Evolutionary conservation across 2,113 vertebrate genomes (phyloP).

Genomic region (Eudyptes chrysolophus): DNA sequence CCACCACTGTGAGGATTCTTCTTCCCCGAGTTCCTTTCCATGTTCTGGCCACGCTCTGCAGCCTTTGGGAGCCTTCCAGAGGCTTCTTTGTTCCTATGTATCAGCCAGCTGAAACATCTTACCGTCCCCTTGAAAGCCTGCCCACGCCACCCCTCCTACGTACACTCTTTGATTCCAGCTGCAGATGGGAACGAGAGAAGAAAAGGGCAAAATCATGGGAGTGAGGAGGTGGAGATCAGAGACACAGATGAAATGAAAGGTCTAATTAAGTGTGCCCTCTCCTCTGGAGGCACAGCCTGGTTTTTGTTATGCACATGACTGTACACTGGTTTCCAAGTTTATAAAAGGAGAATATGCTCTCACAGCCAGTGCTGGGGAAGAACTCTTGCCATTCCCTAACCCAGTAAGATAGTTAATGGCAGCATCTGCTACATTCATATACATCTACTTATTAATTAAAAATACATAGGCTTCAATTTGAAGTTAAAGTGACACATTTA

Average conservation of each 20-base stretch:
- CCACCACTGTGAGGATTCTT: not conserved
- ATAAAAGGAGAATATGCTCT: not conserved
- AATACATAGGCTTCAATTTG: conserved; percentile 13
- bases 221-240: conserved; percentile 46
- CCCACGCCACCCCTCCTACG: not conserved
- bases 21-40: not conserved
- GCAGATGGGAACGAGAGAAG: not conserved
- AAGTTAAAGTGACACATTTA: conserved; percentile 31
- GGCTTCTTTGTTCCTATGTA: not conserved
- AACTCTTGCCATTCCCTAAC: not conserved
- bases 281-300: not conserved
- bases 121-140: not conserved
- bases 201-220: not conserved
- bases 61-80: not conserved
- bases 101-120: not conserved
- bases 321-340: not conserved
- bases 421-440: not conserved
- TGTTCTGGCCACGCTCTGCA: not conserved
- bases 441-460: conserved; percentile 58
- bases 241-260: not conserved
- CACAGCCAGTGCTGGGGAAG: not conserved
- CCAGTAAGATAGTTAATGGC: not conserved
- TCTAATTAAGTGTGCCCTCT: conserved; percentile 39
- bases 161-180: conserved; percentile 10
- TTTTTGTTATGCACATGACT: not conserved